These are phyloP conservation scores for Streptopelia turtur DNA, from an alignment of 2,797 vertebrate genomes.

Conservation along the genomic window DNA sequence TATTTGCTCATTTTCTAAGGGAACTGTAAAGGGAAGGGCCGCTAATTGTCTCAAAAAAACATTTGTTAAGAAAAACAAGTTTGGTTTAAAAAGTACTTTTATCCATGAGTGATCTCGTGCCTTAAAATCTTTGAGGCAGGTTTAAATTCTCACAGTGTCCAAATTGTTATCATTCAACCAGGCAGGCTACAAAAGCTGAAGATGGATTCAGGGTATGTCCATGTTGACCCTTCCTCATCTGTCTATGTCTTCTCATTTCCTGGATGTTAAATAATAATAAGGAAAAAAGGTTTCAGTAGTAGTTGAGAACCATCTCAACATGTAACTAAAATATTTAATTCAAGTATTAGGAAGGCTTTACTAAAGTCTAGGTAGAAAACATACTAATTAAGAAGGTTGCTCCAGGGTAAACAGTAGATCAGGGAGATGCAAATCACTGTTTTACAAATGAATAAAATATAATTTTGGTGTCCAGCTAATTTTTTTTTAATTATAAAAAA, in stretches of 20 bases:
- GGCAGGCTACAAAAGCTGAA: not conserved
- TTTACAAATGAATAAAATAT: not conserved
- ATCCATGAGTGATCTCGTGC: slow-evolving; percentile 7
- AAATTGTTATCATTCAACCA: not conserved
- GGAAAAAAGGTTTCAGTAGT: not conserved
- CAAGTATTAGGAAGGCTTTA: not conserved
- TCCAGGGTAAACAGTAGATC: not conserved
- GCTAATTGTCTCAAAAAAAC: slow-evolving; percentile 43
- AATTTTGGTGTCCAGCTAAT: not conserved
- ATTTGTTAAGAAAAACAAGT: slow-evolving; percentile 28
- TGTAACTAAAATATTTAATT: not conserved
- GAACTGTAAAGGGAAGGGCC: slow-evolving; percentile 46
- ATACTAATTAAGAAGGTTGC: not conserved
- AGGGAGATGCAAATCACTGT: not conserved
- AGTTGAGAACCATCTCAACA: not conserved
- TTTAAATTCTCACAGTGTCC: slow-evolving; percentile 7
- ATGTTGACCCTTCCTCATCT: not conserved
- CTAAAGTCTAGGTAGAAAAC: too few species aligned
- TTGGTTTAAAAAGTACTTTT: slow-evolving; percentile 45
- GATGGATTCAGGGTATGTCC: not conserved
- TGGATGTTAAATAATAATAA: not conserved
- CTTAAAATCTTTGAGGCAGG: not conserved
- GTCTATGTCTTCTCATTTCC: not conserved
- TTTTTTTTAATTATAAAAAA: too few species aligned
- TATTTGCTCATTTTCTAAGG: slow-evolving; percentile 65